Evolutionary conservation across 2,888 invertebrate genomes (phyloP).

Genomic region (Thalpophila matura): DNA sequence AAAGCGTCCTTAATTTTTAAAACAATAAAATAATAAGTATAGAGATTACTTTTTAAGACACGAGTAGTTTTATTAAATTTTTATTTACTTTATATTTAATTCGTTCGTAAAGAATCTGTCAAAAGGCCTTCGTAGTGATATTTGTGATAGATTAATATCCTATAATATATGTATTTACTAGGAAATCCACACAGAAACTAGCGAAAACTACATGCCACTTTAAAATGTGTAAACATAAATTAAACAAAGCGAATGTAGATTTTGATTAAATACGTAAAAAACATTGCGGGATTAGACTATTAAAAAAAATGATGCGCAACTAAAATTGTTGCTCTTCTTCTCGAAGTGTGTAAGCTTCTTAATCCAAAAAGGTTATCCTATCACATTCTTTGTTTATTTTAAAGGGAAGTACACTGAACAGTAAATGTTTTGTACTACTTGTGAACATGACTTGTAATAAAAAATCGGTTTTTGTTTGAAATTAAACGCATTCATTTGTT

Average conservation of each 20-base stretch:
- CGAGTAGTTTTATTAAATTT: too few relatives aligned
- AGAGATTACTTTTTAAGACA: conserved; percentile 12
- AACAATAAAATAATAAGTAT: neutral
- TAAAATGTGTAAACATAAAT: neutral
- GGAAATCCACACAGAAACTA: conserved; percentile 3
- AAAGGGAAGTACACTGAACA: too few relatives aligned
- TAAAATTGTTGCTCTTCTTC: conserved; percentile 9
- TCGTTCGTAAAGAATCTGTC: conserved; percentile 42
- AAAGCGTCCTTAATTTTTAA: conserved; percentile 7
- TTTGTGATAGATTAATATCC: conserved; percentile 55
- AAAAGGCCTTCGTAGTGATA: conserved; percentile 57
- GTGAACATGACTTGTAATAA: too few relatives aligned
- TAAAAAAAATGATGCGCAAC: neutral
- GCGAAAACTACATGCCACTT: neutral
- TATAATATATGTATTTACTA: conserved; percentile 22
- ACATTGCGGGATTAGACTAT: neutral
- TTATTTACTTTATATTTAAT: conserved; percentile 1
- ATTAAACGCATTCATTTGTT: neutral
- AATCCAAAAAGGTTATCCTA: neutral
- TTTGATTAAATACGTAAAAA: neutral
- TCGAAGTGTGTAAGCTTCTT: neutral
- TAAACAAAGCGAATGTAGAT: neutral
- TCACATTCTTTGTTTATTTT: neutral
- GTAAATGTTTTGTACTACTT: neutral
- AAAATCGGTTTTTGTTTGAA: neutral